Evolutionary conservation across 2,888 invertebrate genomes (phyloP).

Genomic region (Deroplatys truncata): DNA sequence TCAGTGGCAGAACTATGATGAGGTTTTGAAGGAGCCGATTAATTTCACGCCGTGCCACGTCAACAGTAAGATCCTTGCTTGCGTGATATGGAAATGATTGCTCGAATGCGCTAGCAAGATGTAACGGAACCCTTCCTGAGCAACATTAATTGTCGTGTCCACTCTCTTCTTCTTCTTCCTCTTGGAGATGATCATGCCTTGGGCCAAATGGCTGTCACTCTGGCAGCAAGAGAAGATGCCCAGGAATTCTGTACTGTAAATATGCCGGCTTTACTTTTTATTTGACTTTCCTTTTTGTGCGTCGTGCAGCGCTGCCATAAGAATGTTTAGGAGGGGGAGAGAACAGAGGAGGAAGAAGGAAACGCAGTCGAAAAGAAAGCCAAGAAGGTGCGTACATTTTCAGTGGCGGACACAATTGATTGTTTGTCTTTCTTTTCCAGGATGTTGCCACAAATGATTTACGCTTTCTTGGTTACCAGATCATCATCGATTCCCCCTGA

Average conservation of each 20-base stretch:
- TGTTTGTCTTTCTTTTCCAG: too few relatives aligned
- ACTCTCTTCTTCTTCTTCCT: background rate
- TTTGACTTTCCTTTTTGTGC: slow-evolving; percentile 9
- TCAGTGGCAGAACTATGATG: background rate
- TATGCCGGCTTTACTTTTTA: background rate
- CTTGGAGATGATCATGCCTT: background rate
- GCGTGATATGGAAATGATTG: background rate
- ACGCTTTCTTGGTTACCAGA: too few relatives aligned
- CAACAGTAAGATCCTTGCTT: background rate
- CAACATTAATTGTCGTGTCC: background rate
- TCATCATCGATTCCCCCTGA: too few relatives aligned
- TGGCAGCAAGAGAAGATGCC: background rate
- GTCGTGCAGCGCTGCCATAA: background rate
- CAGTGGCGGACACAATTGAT: background rate
- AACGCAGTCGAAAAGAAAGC: background rate
- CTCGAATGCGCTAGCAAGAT: background rate
- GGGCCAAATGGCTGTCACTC: background rate
- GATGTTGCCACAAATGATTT: too few relatives aligned
- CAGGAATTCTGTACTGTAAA: slow-evolving; percentile 13
- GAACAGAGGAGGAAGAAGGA: background rate
- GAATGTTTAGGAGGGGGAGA: background rate
- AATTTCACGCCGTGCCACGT: background rate
- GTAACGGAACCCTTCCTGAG: background rate
- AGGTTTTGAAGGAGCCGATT: background rate
- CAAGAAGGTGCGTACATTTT: background rate